phyloP scores from a whole-genome alignment of 2,797 vertebrate species.

The Sciurus carolinensis region DNA sequence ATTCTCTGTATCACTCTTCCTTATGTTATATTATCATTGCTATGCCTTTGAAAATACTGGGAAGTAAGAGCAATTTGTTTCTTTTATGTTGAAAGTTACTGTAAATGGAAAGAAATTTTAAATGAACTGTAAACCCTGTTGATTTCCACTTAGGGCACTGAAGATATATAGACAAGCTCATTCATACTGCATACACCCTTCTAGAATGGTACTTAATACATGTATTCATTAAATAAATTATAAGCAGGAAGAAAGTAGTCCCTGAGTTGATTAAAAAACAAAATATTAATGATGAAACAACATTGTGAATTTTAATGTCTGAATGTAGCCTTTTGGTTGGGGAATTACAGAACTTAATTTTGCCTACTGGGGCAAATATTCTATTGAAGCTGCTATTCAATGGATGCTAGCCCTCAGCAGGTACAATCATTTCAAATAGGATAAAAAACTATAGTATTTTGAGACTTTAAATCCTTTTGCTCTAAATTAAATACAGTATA shows the following conservation, averaged over 20 bases:
- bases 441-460: neutral
- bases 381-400: neutral
- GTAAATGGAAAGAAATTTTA: neutral
- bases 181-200: neutral
- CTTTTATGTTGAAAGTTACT: constrained; percentile 40
- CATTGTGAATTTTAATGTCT: neutral
- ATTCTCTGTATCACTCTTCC: neutral
- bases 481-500: constrained; percentile 27
- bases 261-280: neutral
- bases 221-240: constrained; percentile 23
- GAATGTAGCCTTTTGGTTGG: neutral
- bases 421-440: constrained; percentile 3
- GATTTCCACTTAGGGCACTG: constrained; percentile 12
- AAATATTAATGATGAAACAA: constrained; percentile 1
- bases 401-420: neutral
- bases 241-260: neutral
- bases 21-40: neutral
- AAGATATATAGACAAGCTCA: neutral
- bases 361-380: neutral
- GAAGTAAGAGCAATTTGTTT: neutral
- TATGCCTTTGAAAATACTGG: neutral
- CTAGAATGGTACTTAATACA: neutral
- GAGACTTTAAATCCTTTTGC: neutral
- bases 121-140: neutral
- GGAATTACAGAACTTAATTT: neutral